Conservation (phyloP, 2,113 vertebrate genomes). For the Diphyllodes magnificus region DNA sequence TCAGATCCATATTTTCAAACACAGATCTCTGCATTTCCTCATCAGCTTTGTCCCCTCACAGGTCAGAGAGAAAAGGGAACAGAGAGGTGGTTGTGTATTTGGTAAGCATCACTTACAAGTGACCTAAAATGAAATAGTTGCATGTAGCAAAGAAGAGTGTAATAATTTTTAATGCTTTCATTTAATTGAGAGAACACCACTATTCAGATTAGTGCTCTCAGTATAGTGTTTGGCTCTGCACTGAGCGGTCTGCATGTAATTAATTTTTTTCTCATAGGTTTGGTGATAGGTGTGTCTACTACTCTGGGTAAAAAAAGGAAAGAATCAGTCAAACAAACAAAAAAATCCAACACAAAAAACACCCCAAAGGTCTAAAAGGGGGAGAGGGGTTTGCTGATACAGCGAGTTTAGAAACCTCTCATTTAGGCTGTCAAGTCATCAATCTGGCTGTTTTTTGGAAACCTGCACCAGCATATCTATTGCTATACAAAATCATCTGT, state of each 20-base stretch:
- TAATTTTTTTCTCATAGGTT: neutral
- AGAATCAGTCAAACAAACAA: neutral
- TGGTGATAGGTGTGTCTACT: neutral
- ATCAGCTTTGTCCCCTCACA: neutral
- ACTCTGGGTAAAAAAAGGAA: neutral
- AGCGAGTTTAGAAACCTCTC: neutral
- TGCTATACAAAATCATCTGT: neutral
- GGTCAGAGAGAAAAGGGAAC: neutral
- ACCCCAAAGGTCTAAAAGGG: neutral
- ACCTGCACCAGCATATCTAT: neutral
- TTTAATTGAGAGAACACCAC: neutral
- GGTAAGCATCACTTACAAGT: neutral
- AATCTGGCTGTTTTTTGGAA: neutral
- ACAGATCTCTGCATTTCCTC: neutral
- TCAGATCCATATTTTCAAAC: neutral
- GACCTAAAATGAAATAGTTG: neutral
- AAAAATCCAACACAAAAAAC: neutral
- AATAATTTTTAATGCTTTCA: neutral
- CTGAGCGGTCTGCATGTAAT: neutral
- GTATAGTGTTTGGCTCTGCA: neutral
- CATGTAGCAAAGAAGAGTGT: neutral
- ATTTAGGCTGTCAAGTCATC: neutral
- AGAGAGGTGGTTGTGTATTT: neutral
- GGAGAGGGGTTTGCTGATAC: neutral
- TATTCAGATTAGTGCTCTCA: neutral